Percentiles rank a stretch among this genome's conserved stretches.
phyloP scores from a whole-genome alignment of 2,113 vertebrate genomes.

The Centropus bengalensis region DNA sequence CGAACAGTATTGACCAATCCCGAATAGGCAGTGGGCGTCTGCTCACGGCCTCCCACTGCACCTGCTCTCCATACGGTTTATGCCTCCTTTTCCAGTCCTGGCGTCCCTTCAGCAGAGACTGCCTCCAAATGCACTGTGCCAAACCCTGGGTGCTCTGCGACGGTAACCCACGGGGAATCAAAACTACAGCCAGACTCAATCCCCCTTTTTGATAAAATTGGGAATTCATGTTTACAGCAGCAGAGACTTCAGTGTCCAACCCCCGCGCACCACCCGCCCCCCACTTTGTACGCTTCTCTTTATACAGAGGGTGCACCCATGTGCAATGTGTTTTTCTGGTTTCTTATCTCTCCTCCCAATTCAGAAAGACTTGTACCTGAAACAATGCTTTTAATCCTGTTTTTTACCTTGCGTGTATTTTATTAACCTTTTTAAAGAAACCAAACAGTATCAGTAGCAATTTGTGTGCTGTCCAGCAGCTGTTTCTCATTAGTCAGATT shows the following conservation, averaged over 20 bases:
- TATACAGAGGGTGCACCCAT: slow-evolving; percentile 16
- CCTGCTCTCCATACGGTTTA: neutral
- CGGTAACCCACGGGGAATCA: neutral
- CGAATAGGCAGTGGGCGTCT: neutral
- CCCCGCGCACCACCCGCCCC: slow-evolving; percentile 18
- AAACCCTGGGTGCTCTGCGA: neutral
- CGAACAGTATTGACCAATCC: neutral
- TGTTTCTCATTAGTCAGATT: slow-evolving; percentile 44
- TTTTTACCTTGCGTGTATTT: slow-evolving; percentile 71
- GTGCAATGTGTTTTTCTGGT: slow-evolving; percentile 54
- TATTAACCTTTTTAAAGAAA: slow-evolving; percentile 54
- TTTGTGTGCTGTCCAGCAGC: slow-evolving; percentile 52
- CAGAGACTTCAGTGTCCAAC: slow-evolving; percentile 15
- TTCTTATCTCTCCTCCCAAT: slow-evolving; percentile 39
- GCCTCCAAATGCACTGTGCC: slow-evolving; percentile 59
- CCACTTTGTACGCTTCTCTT: slow-evolving; percentile 62
- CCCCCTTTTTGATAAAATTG: slow-evolving; percentile 56
- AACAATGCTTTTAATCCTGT: slow-evolving; percentile 58
- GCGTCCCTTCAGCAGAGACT: slow-evolving; percentile 52
- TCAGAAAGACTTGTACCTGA: slow-evolving; percentile 46
- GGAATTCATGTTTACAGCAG: slow-evolving; percentile 51
- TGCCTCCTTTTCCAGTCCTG: slow-evolving; percentile 18
- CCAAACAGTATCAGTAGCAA: slow-evolving; percentile 37
- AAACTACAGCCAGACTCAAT: neutral
- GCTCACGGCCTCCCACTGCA: neutral